phyloP scores from a whole-genome alignment of 2,888 invertebrate species.

The Amphiduros pacificus region DNA sequence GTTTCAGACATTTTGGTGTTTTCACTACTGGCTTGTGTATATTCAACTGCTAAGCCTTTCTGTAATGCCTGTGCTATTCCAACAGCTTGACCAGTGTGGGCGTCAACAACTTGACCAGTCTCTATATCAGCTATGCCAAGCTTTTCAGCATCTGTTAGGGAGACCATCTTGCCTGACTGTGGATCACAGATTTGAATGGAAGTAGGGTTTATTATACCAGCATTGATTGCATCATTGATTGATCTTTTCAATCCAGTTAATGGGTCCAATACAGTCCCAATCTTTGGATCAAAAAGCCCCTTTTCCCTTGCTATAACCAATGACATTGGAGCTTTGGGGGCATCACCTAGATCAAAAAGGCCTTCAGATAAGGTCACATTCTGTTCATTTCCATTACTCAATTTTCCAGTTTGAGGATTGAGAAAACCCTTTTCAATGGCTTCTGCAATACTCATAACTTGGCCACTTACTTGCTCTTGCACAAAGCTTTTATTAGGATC shows the following conservation, averaged over 20 bases:
- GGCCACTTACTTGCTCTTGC: conserved; percentile 21
- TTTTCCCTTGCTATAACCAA: neutral
- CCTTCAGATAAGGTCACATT: no score
- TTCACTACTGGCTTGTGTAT: no score
- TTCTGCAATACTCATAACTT: conserved; percentile 72
- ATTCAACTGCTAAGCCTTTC: no score
- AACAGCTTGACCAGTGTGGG: conserved; percentile 61
- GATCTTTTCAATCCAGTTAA: neutral
- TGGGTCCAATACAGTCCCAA: neutral
- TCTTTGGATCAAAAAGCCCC: neutral
- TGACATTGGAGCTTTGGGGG: no score
- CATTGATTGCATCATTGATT: conserved; percentile 6
- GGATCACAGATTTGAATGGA: conserved; percentile 7
- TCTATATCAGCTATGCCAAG: conserved; percentile 79
- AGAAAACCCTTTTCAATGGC: conserved; percentile 73
- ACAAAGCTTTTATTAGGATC: neutral
- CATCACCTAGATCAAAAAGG: no score
- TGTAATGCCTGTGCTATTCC: conserved; percentile 75
- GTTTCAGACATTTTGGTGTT: no score
- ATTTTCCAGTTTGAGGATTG: conserved; percentile 82
- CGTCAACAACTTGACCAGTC: conserved; percentile 72
- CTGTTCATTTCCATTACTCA: no score
- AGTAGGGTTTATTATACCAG: neutral
- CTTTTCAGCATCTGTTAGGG: conserved; percentile 70
- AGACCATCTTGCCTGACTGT: neutral